Base-by-base conservation (phyloP, 1,140 invertebrate species). In the Cotesia vestalis region DNA sequence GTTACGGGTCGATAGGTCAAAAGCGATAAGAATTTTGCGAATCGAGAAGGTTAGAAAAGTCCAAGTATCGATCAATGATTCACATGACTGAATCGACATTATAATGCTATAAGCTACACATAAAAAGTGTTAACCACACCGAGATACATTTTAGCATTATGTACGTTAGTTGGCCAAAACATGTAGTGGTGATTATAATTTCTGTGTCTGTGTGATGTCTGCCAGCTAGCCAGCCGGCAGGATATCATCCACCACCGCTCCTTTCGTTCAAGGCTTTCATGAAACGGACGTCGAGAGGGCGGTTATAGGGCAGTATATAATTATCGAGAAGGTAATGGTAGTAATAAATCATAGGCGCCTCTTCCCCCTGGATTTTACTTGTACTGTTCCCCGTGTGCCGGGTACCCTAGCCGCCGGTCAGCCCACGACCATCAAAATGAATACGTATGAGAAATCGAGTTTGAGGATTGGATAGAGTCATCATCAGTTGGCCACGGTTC, bases 321-420 rank as follows among this genome's bases (percentile, higher is more conserved):
- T 87, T 86, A 86, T 85, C 83, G 76, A 75, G 75, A 80, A 80
- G 76, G 79, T 87, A 86, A 87, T 86, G 83, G 84, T 78, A 34
- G 80, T 73, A 80, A 85, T 87, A 86, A 87, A 85, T 86, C 85
- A 87, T 87, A 85, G 86, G 86, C 85, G 86, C 86, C 85, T 84
- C 83, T 86, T 80, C 82, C 79, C 79, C 78, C 78, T 72, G 66
- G 51, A 51, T 38, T 36, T 72, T 64, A 36, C 27, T 72, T 66
- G 52, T 64, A 46, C 66, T n/a, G 55, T 64, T 60, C 68, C n/a
- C 72, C 38, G 12, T 35, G 80, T 27, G 27, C 27, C 27, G 27
- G 76, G 78, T 77, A 75, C 73, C 69, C 77, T 67, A 72, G 71
- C 74, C 73, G 72, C 78, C 78, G 80, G 75, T 81, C 83, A 74